phyloP scores from a whole-genome alignment of 2,797 vertebrate genomes.

The Acanthurus tractus region DNA sequence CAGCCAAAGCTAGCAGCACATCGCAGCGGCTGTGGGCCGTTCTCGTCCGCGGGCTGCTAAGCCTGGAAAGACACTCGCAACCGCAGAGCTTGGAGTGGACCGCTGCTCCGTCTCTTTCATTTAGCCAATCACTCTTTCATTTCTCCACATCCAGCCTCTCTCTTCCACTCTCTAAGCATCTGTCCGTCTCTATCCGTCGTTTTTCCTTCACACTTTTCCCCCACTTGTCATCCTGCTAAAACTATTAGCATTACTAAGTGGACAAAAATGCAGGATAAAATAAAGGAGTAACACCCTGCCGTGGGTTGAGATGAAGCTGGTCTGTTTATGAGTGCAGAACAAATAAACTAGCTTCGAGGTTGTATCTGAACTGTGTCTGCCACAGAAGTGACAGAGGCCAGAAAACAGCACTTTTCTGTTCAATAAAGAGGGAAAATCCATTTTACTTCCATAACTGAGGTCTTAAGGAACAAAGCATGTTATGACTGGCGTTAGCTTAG shows the following conservation, averaged over 20 bases:
- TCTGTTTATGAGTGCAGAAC: conserved; percentile 60
- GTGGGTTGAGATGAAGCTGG: conserved; percentile 52
- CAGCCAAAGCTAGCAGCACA: conserved; percentile 67
- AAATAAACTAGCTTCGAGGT: conserved; percentile 52
- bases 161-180: conserved; percentile 53
- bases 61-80: conserved; percentile 73
- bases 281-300: conserved; percentile 56
- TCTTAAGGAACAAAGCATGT: conserved; percentile 31
- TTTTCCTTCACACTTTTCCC: conserved; percentile 48
- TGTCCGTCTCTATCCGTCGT: conserved; percentile 63
- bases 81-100: conserved; percentile 60
- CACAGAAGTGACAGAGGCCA: conserved; percentile 32
- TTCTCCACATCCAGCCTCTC: conserved; percentile 44
- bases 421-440: conserved; percentile 39
- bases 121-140: conserved; percentile 67
- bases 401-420: conserved; percentile 31
- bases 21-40: conserved; percentile 55
- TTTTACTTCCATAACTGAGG: conserved; percentile 34
- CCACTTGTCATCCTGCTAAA: conserved; percentile 68
- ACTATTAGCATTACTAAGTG: conserved; percentile 65
- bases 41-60: conserved; percentile 63
- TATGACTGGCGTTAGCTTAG: conserved; percentile 8
- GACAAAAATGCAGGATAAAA: conserved; percentile 67
- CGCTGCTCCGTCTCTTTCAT: conserved; percentile 63
- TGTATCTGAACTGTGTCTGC: conserved; percentile 51